Evolutionary conservation across 2,797 vertebrate genomes (phyloP), one percentile per base, ranked within the genome.

Genomic region (Tangara arthus): DNA sequence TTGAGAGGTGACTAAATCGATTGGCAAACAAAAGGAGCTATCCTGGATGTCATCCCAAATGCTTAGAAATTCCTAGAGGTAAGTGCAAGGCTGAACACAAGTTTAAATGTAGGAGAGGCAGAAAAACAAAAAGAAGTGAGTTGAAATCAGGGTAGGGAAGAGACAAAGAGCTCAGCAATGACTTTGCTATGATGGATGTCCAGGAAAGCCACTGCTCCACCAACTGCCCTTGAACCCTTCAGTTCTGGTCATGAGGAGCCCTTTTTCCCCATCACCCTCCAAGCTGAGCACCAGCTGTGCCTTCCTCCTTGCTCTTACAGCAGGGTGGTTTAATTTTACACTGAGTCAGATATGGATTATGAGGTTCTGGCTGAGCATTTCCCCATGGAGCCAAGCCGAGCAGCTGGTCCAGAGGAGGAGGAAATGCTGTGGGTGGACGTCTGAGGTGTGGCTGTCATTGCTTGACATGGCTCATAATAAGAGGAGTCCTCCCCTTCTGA

Each of bases 371-470:
- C 63, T 84, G 42, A 96, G 55, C 32, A 2, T 81, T 88, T 90
- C 35, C 44, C 39, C 1, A 3, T 16, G 0, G 8, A 95, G 65
- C 64, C 30, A 28, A 84, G 61, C 32, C 0, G 18, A 96, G 70
- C 86, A 93, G 86, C 88, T 95, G 88, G 61, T 73, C 87, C 83
- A 90, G 72, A 79, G 70, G 49, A 94, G 81, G 66, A 84, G 90
- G 83, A 89, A 93, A 42, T 2, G 1, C 24, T 1, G 68, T 80
- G 82, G 83, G 93, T 42, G 81, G 81, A 88, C 0, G 8, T 66
- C 81, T 78, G 75, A 93, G 71, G 47, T 77, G 70, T 0, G 6
- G 49, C 71, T 87, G 90, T 93, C 88, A 87, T 42, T 2, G 0
- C 24, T 15, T 72, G 55, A 55, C 86, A 72, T 21, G 34, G 60